phyloP scores from a whole-genome alignment of 1,140 invertebrate genomes.

The Drosophila varians region DNA sequence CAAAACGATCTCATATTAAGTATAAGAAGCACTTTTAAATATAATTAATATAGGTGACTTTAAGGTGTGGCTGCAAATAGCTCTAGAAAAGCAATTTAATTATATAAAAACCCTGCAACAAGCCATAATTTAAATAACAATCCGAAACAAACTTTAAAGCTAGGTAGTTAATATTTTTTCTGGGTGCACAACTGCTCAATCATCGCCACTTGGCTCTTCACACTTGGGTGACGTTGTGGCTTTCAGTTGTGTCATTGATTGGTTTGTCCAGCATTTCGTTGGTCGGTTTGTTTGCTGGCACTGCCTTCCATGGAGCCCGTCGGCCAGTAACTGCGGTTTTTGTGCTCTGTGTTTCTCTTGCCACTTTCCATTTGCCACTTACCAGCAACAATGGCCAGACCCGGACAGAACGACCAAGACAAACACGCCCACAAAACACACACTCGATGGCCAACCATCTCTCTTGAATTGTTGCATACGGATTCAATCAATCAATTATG shows the following conservation, averaged over 20 bases:
- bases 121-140: not conserved
- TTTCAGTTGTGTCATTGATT: slow-evolving; percentile 78
- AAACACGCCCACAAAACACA: slow-evolving; percentile 2
- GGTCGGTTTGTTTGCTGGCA: slow-evolving; percentile 63
- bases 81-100: too few species aligned
- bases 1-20: too few species aligned
- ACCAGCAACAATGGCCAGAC: slow-evolving; percentile 9
- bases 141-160: not conserved
- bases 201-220: slow-evolving; percentile 41
- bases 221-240: slow-evolving; percentile 73
- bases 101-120: not conserved
- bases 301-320: slow-evolving; percentile 45
- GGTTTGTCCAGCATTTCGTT: slow-evolving; percentile 70
- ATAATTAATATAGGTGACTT: not conserved
- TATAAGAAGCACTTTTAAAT: not conserved
- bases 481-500: slow-evolving; percentile 75
- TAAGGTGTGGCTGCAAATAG: not conserved
- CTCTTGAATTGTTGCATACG: slow-evolving; percentile 65
- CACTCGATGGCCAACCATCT: slow-evolving; percentile 19
- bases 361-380: slow-evolving; percentile 36
- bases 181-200: slow-evolving; percentile 34
- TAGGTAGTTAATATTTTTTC: not conserved
- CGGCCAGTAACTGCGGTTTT: slow-evolving; percentile 44
- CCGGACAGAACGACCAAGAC: slow-evolving; percentile 5
- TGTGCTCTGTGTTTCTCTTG: slow-evolving; percentile 34